phyloP scores from a whole-genome alignment of 2,888 invertebrate genomes.

The Drosophila acutilabella region DNA sequence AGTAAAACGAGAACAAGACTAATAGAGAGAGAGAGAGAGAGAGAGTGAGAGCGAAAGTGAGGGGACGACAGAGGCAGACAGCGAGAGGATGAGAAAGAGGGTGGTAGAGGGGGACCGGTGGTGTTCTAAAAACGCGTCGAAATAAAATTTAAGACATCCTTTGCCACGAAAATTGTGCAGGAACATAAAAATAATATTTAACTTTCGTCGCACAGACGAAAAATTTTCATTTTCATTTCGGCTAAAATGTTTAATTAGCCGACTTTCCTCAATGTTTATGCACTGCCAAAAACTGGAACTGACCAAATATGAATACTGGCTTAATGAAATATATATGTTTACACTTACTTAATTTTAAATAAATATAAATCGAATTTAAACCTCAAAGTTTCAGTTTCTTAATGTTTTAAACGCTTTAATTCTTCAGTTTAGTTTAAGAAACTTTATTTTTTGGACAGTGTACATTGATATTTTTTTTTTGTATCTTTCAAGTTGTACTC shows the following conservation, averaged over 20 bases:
- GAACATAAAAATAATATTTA: constrained; percentile 52
- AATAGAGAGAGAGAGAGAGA: background rate
- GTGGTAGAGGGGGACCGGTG: background rate
- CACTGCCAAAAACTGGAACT: background rate
- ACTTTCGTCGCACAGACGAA: constrained; percentile 33
- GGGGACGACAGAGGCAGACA: background rate
- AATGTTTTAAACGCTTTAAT: too few relatives aligned
- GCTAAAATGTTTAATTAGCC: constrained; percentile 73
- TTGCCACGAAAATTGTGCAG: constrained; percentile 17
- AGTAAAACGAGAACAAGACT: background rate
- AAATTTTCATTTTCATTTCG: constrained; percentile 64
- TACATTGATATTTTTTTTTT: background rate
- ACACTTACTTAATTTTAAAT: too few relatives aligned
- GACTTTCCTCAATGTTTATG: constrained; percentile 33
- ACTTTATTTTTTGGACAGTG: background rate
- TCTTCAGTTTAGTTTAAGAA: background rate
- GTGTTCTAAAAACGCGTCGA: constrained; percentile 17
- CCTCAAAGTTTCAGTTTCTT: too few relatives aligned
- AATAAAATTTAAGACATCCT: constrained; percentile 49
- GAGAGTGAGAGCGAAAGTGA: background rate
- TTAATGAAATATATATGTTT: too few relatives aligned
- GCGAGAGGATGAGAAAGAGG: too few relatives aligned
- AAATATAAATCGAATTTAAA: too few relatives aligned
- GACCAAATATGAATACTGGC: too few relatives aligned
- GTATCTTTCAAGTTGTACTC: background rate